A percentile compares a stretch with the other conserved stretches of the same genome.
phyloP scores from a whole-genome alignment of 2,797 vertebrate species.

The Threskiornis aethiopicus region DNA sequence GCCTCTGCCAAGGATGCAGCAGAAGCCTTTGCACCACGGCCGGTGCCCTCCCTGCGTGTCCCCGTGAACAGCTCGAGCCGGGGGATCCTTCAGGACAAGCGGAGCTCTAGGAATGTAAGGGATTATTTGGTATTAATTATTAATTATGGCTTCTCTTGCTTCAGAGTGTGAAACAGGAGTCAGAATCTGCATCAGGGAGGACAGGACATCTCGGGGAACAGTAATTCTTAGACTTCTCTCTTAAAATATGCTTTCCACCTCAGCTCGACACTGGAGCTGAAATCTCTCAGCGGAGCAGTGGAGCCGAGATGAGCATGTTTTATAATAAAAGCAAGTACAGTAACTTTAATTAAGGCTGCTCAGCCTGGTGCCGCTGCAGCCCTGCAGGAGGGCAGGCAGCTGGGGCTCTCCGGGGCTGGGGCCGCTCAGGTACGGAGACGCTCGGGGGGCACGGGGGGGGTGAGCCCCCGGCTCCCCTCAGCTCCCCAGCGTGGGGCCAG shows the following conservation, averaged over 20 bases:
- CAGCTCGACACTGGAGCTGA: not conserved
- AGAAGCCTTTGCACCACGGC: not conserved
- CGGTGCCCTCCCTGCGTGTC: not conserved
- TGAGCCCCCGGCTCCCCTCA: no score
- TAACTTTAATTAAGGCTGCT: slow-evolving; percentile 28
- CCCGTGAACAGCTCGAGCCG: rapidly evolving
- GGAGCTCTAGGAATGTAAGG: not conserved
- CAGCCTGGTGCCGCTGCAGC: not conserved
- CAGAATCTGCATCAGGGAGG: not conserved
- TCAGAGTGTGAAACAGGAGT: slow-evolving; percentile 37
- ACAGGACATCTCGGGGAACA: slow-evolving; percentile 22
- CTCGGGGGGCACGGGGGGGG: rapidly evolving
- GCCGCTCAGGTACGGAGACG: not conserved
- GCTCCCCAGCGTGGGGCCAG: not conserved
- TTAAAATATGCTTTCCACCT: slow-evolving; percentile 28
- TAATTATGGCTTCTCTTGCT: slow-evolving; percentile 45
- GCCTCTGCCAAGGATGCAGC: rapidly evolving
- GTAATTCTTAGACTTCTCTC: not conserved
- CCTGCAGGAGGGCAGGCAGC: not conserved
- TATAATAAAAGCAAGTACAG: slow-evolving; percentile 12
- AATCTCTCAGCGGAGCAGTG: not conserved
- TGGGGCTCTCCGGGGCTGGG: not conserved
- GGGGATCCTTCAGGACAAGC: not conserved
- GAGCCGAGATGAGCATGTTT: not conserved
- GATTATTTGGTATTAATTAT: slow-evolving; percentile 29